phyloP scores from a whole-genome alignment of 2,797 vertebrate genomes.

The Brachyalestes nurse region DNA sequence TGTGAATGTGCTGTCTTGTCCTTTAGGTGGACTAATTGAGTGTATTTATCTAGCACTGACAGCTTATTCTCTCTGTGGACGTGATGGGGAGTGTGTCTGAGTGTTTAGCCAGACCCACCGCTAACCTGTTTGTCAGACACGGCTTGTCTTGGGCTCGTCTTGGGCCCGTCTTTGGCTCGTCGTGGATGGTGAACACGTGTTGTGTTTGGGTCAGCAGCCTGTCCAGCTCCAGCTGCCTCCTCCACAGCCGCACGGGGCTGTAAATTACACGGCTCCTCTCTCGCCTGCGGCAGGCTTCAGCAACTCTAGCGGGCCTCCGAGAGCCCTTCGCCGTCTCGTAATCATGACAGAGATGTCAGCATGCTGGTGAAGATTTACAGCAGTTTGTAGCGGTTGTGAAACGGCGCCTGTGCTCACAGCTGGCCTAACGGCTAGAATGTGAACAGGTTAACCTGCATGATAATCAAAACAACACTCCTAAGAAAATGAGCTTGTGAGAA shows the following conservation, averaged over 20 bases:
- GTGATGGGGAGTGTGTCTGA: slow-evolving; percentile 37
- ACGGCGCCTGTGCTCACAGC: slow-evolving; percentile 30
- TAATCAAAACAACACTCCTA: slow-evolving; percentile 8
- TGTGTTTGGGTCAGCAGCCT: slow-evolving; percentile 41
- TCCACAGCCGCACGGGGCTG: slow-evolving; percentile 29
- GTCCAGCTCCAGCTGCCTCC: slow-evolving; percentile 49
- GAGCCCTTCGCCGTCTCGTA: slow-evolving; percentile 46
- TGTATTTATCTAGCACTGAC: slow-evolving; percentile 35
- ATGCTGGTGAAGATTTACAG: slow-evolving; percentile 51
- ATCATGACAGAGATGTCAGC: slow-evolving; percentile 59
- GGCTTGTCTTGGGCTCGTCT: background rate
- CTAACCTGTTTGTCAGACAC: slow-evolving; percentile 47
- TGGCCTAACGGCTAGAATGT: background rate
- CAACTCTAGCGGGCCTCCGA: slow-evolving; percentile 54
- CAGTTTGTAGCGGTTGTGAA: slow-evolving; percentile 35
- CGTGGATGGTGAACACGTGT: slow-evolving; percentile 9
- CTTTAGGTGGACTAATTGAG: slow-evolving; percentile 37
- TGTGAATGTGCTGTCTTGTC: background rate
- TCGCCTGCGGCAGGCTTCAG: slow-evolving; percentile 45
- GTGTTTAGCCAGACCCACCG: slow-evolving; percentile 36
- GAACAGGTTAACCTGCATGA: background rate
- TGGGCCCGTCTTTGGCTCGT: background rate
- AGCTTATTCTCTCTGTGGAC: slow-evolving; percentile 31
- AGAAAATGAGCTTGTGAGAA: background rate
- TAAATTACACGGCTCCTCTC: slow-evolving; percentile 48